Evolutionary conservation across 2,888 invertebrate species (phyloP), one percentile per base, ranked within the genome.

Genomic region (Corythucha ciliata): DNA sequence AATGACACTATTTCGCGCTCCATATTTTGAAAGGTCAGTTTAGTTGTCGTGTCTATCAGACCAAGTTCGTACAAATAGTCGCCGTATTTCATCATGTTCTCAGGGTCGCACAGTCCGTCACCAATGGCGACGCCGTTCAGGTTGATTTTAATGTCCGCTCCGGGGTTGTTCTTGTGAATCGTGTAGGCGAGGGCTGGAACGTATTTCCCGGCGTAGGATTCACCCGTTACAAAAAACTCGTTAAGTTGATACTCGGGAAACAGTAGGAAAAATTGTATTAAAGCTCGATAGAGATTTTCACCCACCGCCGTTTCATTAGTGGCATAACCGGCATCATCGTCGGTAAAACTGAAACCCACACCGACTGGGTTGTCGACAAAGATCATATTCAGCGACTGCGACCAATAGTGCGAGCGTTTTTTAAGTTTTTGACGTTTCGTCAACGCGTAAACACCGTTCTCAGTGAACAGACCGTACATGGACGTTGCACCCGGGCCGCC

Each of bases 311-410:
- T 78, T 68, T 92, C 82, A 66, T 86, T 81, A 3, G 71, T 77
- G 8, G 84, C 83, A 68, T 84, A 92, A 0, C 92, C 91, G 48
- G 68, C 75, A 18, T 80, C 78, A 48, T 77, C 69, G 2, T 80
- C 76, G 0, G 92, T 90, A 63, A 89, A 92, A 69, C 92, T 92
- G 66, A 83, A 94, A 0, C 93, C 93, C 2, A 90, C 84, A 2
- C 90, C 90, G 1, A 88, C 93, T 0, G 93, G 93, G 67, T 90
- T 93, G 67, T 94, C 93, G 52, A 94, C 83, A 66, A 87, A 94
- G 49, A 93, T 75, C 37, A 93, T 69, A 60, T 83, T 80, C 66
- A 87, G 86, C 10, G 77, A 78, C 32, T 75, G 69, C 48, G 79
- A 81, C 93, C 93, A 94, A 7, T 83, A 78, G 61, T 81, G 82